A percentile compares a stretch with the other conserved stretches of the same genome.
These are phyloP conservation scores for Trachelus tabidus DNA, from an alignment of 2,888 invertebrate genomes.

Conservation along the genomic window DNA sequence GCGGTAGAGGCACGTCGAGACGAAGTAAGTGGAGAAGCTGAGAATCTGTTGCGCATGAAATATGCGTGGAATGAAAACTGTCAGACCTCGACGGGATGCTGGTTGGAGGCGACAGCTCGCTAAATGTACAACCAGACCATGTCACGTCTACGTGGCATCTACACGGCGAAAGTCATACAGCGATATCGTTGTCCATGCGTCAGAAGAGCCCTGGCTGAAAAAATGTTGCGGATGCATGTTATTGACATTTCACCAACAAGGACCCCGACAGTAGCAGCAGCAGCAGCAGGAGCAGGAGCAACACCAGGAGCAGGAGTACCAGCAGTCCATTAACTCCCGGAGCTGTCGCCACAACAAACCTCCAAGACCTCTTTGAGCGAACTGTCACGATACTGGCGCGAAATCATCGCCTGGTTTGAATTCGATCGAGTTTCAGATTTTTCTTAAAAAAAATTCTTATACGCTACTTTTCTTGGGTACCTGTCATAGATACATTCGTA, in stretches of 20 bases:
- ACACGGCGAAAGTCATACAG: conserved; percentile 24
- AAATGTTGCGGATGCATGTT: conserved; percentile 31
- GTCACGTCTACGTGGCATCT: conserved; percentile 36
- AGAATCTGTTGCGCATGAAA: conserved; percentile 41
- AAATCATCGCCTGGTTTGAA: neutral
- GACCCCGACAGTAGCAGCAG: neutral
- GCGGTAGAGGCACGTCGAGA: neutral
- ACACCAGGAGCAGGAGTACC: neutral
- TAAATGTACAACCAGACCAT: conserved; percentile 50
- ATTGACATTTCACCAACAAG: conserved; percentile 34
- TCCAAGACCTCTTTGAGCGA: neutral
- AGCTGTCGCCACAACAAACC: neutral
- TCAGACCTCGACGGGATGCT: conserved; percentile 48
- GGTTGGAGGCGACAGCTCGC: conserved; percentile 55
- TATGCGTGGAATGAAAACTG: conserved; percentile 56
- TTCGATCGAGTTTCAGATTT: neutral
- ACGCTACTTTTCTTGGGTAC: neutral
- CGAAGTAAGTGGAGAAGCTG: neutral
- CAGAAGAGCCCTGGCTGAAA: conserved; percentile 21
- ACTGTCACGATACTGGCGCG: neutral
- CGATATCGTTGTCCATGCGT: conserved; percentile 41
- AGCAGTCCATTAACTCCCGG: conserved; percentile 24
- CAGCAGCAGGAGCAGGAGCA: neutral
- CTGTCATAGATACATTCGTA: neutral
- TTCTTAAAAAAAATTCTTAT: neutral